A percentile compares a stretch with the other conserved stretches of the same genome.
Evolutionary conservation across 2,113 vertebrate genomes (phyloP).

Genomic region (Microcebus ravelobensis): DNA sequence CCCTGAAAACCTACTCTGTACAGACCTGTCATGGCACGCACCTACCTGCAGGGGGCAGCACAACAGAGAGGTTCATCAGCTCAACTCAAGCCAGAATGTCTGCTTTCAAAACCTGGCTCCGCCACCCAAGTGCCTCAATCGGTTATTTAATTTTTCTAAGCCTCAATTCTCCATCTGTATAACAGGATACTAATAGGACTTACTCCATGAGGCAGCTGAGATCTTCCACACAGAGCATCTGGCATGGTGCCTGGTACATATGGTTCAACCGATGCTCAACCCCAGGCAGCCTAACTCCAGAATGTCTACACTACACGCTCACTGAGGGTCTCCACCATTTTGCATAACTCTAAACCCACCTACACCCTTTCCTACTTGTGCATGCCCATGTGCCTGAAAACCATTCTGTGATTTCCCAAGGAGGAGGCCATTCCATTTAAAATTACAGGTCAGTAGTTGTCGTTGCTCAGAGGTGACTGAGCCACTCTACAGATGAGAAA

Average conservation of each 20-base stretch:
- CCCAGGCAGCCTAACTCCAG: neutral
- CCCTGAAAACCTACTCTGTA: neutral
- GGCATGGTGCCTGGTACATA: accelerated
- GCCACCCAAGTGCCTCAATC: neutral
- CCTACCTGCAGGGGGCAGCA: slow-evolving; percentile 56
- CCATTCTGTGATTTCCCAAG: neutral
- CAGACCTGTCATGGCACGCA: neutral
- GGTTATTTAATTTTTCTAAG: neutral
- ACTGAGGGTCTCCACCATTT: neutral
- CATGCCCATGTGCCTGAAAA: neutral
- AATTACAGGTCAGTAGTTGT: neutral
- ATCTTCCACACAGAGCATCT: neutral
- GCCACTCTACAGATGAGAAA: neutral
- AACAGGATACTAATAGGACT: neutral
- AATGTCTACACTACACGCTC: too few relatives aligned
- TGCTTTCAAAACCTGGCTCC: neutral
- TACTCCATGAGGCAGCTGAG: neutral
- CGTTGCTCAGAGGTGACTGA: neutral
- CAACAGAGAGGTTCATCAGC: neutral
- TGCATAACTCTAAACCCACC: neutral
- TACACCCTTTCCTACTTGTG: neutral
- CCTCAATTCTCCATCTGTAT: neutral
- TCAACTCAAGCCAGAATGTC: neutral
- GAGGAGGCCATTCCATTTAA: neutral
- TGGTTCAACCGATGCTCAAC: neutral